phyloP scores from a whole-genome alignment of 2,888 invertebrate species.

The Eurytoma californica region DNA sequence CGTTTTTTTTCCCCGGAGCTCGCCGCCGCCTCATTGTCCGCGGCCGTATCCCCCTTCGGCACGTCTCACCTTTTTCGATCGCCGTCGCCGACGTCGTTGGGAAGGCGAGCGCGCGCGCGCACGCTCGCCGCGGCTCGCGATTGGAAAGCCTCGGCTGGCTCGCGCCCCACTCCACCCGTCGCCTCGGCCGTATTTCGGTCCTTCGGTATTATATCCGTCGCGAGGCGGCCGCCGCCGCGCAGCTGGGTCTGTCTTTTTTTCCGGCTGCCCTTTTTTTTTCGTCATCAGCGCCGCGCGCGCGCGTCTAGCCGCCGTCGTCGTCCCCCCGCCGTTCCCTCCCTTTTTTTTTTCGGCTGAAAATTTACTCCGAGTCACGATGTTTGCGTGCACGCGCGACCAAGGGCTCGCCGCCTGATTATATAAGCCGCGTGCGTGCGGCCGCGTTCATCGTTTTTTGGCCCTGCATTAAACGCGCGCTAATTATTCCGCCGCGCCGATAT shows the following conservation, averaged over 20 bases:
- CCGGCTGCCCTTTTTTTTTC: slow-evolving; percentile 25
- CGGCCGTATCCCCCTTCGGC: slow-evolving; percentile 66
- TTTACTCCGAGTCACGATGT: background rate
- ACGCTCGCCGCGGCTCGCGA: slow-evolving; percentile 29
- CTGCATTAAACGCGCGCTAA: too few relatives aligned
- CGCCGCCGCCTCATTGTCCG: slow-evolving; percentile 65
- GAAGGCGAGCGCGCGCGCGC: background rate
- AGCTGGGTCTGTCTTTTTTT: background rate
- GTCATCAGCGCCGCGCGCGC: background rate
- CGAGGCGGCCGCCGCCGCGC: background rate
- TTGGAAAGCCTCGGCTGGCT: slow-evolving; percentile 40
- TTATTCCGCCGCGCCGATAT: too few relatives aligned
- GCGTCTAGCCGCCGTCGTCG: background rate
- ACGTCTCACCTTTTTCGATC: slow-evolving; percentile 70
- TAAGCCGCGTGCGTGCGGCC: too few relatives aligned
- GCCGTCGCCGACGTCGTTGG: slow-evolving; percentile 50
- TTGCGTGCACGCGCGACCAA: too few relatives aligned
- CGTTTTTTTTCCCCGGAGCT: slow-evolving; percentile 28
- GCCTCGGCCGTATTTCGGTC: slow-evolving; percentile 33
- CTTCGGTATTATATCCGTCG: slow-evolving; percentile 1
- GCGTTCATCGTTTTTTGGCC: too few relatives aligned
- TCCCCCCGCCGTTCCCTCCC: background rate
- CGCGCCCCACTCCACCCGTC: background rate
- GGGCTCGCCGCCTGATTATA: too few relatives aligned
- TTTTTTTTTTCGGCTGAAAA: background rate